Evolutionary conservation across 1,140 invertebrate species (phyloP), one percentile per base, ranked within the genome.

Genomic region (Daktulosphaira vitifoliae): DNA sequence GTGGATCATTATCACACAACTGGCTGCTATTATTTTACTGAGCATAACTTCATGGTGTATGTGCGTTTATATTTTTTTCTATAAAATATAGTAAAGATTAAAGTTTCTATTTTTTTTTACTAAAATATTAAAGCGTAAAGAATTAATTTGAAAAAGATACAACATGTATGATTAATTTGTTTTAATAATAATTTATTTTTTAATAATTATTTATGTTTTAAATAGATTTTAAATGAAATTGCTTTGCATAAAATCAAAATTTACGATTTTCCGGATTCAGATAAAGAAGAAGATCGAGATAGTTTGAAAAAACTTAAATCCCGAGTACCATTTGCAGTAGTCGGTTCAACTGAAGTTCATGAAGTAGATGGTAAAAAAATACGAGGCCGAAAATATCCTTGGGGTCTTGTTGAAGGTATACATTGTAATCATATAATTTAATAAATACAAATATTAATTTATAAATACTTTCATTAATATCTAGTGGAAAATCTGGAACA

Each of bases 171-270:
- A 46, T n/a, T 29, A 16, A 20, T 44, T 7, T 59, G 15, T 18
- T 25, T 42, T 37, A 59, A 50, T 22, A 22, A 51, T 20, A 50
- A 13, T 65, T 66, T 48, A 67, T 69, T 69, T 68, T 68, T 54
- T 69, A 78, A 77, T 1, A 22, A 48, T 16, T 53, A 11, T 65
- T 66, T 50, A 67, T 69, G 69, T 67, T 68, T 54, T 69, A 77
- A 77, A 0, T 73, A 91, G 88, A 92, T 99, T 73, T 80, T 98
- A 72, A 96, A 95, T 75, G 95, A 99, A 80, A 95, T 99, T 72
- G 86, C 86, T 48, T 88, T 95, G 75, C 88, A 98, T 77, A 96
- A 98, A 80, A 99, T 99, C 70, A 96, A 96, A 78, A 95, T 99
- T 69, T 99, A 99, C 78, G 93, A 98, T 74, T 99, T 99, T 74